phyloP scores from a whole-genome alignment of 30 jellyfish, hydroid and myxozoan genomes.

The Nemopilema nomurai region DNA sequence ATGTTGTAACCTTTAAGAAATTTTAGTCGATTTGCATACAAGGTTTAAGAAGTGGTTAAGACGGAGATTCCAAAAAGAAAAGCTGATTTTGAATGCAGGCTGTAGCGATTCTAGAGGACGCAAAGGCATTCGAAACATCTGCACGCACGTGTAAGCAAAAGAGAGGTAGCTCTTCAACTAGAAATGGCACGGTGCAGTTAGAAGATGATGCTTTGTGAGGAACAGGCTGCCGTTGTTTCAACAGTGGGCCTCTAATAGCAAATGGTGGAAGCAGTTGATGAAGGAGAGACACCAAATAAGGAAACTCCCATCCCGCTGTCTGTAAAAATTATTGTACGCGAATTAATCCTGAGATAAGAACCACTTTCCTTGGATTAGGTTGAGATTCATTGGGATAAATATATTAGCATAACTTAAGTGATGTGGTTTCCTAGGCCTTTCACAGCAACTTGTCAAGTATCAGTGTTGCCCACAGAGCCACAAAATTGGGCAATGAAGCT shows the following conservation, averaged over 20 bases:
- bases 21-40: no score
- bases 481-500: neutral
- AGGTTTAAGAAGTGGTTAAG: no score
- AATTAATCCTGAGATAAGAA: neutral
- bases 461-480: neutral
- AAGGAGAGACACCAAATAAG: slow-evolving; percentile 28
- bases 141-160: neutral
- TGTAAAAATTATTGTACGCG: neutral
- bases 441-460: neutral
- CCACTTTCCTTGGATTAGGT: neutral
- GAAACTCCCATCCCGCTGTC: slow-evolving; percentile 13
- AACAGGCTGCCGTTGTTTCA: neutral
- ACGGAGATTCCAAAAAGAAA: no score
- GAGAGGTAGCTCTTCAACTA: no score
- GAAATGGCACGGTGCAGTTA: neutral
- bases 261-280: neutral
- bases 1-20: no score
- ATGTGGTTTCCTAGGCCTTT: neutral
- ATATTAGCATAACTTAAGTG: neutral
- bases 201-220: neutral
- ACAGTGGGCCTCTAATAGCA: neutral
- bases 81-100: no score
- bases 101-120: no score
- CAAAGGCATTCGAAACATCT: no score
- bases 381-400: neutral